A percentile compares a stretch with the other conserved stretches of the same genome.
phyloP scores from a whole-genome alignment of 2,888 invertebrate species.

The Sarcophaga caerulescens region DNA sequence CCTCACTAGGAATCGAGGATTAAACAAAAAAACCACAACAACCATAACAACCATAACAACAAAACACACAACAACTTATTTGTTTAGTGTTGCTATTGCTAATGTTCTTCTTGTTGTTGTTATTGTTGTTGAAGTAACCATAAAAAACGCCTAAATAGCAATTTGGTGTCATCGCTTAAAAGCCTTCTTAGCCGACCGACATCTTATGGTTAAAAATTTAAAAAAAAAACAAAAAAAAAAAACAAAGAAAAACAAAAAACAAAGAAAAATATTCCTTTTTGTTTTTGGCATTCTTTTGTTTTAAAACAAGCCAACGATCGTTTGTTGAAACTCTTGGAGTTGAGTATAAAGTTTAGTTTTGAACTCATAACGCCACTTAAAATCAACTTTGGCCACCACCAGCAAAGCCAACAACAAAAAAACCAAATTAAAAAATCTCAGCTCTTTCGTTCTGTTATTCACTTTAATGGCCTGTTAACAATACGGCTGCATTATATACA shows the following conservation, averaged over 20 bases:
- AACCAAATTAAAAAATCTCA: constrained; percentile 35
- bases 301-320: constrained; percentile 35
- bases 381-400: constrained; percentile 62
- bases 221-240: neutral
- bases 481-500: constrained; percentile 56
- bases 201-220: constrained; percentile 13
- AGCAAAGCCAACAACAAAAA: constrained; percentile 65
- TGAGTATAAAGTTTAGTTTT: constrained; percentile 28
- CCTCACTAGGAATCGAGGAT: constrained; percentile 61
- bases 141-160: constrained; percentile 77
- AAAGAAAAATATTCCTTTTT: constrained; percentile 10
- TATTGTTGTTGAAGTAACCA: constrained; percentile 43
- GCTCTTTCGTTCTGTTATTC: constrained; percentile 45
- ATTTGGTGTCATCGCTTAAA: constrained; percentile 81
- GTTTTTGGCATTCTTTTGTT: constrained; percentile 57
- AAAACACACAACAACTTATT: constrained; percentile 57
- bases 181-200: constrained; percentile 74
- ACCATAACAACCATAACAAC: constrained; percentile 47
- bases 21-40: constrained; percentile 24
- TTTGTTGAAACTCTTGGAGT: constrained; percentile 1
- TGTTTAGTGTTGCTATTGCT: constrained; percentile 10
- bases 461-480: constrained; percentile 70
- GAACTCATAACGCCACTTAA: constrained; percentile 71
- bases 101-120: constrained; percentile 5
- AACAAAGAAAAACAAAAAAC: neutral